Percentiles rank a stretch among this genome's conserved stretches.
Conservation (phyloP, 2,113 vertebrate species). For the Plecotus auritus region DNA sequence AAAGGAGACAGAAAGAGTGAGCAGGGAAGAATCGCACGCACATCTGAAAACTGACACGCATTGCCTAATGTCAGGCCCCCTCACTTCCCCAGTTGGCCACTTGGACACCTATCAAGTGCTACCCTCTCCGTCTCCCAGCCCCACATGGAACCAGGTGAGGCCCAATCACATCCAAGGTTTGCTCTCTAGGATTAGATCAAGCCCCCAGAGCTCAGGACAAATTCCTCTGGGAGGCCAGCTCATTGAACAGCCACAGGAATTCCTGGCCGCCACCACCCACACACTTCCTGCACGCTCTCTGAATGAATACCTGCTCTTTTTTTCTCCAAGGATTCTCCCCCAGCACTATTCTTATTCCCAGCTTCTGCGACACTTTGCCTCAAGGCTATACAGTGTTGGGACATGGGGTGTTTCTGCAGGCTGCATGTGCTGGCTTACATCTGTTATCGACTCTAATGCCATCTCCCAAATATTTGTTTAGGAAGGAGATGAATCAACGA, state of each 20-base stretch:
- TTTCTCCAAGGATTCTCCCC: neutral
- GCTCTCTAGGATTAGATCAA: neutral
- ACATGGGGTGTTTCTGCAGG: neutral
- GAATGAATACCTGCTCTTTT: neutral
- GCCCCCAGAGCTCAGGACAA: neutral
- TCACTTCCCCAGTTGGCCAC: neutral
- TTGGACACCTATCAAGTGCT: neutral
- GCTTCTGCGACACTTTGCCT: neutral
- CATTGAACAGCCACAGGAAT: neutral
- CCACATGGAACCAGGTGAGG: neutral
- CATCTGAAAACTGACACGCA: neutral
- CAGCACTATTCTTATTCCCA: neutral
- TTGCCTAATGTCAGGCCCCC: neutral
- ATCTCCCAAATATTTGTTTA: neutral
- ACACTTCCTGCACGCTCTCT: neutral
- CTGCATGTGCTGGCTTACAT: neutral
- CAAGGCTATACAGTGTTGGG: neutral
- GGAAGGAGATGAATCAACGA: constrained; percentile 53
- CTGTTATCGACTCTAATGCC: neutral
- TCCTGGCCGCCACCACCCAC: neutral
- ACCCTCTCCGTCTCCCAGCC: neutral
- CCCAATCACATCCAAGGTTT: neutral
- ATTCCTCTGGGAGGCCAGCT: neutral
- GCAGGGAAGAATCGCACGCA: neutral
- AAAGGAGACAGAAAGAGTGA: neutral